Evolutionary conservation across 92 coral and sea anemone genomes (phyloP).

Genomic region (Hydrozoanthus gracilis): DNA sequence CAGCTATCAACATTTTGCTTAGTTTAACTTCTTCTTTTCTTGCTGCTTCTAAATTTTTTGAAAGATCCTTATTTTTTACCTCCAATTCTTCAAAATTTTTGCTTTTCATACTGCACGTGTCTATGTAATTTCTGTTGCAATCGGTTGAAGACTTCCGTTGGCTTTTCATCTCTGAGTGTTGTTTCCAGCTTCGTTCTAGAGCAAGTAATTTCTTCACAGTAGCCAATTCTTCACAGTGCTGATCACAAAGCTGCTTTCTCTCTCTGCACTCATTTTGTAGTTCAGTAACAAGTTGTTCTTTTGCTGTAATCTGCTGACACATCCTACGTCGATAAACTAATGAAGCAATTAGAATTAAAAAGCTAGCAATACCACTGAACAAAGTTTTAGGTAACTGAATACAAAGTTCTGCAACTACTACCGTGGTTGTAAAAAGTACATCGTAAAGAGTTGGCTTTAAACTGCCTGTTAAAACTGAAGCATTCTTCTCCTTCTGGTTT

Average conservation of each 20-base stretch:
- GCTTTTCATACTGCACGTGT: constrained; percentile 27
- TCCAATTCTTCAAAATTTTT: constrained; percentile 48
- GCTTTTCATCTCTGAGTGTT: constrained; percentile 42
- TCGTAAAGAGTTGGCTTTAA: constrained; percentile 4
- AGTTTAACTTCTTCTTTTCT: constrained; percentile 53
- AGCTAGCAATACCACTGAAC: constrained; percentile 10
- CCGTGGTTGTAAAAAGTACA: constrained; percentile 17
- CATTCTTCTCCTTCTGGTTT: background rate
- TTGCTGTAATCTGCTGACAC: constrained; percentile 31
- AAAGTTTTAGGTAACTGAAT: constrained; percentile 8
- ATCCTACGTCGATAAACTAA: constrained; percentile 48
- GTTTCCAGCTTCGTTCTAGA: constrained; percentile 74
- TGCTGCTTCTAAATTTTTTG: constrained; percentile 59
- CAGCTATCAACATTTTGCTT: constrained; percentile 47
- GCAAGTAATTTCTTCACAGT: constrained; percentile 74
- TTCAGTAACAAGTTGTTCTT: constrained; percentile 50
- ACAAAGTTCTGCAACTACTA: constrained; percentile 12
- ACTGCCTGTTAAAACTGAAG: background rate
- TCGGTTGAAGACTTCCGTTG: background rate
- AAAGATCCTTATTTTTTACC: constrained; percentile 54
- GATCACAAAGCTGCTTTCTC: constrained; percentile 55
- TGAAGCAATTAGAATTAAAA: constrained; percentile 42
- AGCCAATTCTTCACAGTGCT: constrained; percentile 70
- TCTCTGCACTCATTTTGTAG: constrained; percentile 47
- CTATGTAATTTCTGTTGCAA: constrained; percentile 5